phyloP scores from a whole-genome alignment of 2,113 vertebrate genomes.

The Calyptommatus sinebrachiatus region DNA sequence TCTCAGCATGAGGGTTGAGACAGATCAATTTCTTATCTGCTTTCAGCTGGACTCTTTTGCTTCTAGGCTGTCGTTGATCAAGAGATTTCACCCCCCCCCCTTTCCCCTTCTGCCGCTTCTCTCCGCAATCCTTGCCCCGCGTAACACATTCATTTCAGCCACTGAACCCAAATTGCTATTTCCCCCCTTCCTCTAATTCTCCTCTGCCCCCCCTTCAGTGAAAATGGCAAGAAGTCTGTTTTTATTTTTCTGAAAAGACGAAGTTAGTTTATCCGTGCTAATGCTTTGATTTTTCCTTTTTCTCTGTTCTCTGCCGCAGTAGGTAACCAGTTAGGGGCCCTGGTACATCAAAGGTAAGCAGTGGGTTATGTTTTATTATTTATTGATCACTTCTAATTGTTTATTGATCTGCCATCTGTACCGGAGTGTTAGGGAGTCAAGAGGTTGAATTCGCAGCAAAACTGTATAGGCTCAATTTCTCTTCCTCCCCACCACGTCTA shows the following conservation, averaged over 20 bases:
- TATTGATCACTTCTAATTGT: conserved; percentile 87
- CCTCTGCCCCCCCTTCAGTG: conserved; percentile 1
- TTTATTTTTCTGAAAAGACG: conserved; percentile 59
- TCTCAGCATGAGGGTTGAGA: conserved; percentile 70
- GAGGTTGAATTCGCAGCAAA: conserved; percentile 71
- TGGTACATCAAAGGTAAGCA: conserved; percentile 99
- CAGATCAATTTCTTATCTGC: conserved; percentile 76
- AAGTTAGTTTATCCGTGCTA: conserved; percentile 82
- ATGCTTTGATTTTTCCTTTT: conserved; percentile 75
- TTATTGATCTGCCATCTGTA: conserved; percentile 87
- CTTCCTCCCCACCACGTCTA: neutral
- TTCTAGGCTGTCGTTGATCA: conserved; percentile 71
- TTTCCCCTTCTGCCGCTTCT: conserved; percentile 15
- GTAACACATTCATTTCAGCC: conserved; percentile 73
- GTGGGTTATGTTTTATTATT: conserved; percentile 86
- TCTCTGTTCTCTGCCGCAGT: conserved; percentile 81
- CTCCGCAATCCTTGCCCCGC: conserved; percentile 74
- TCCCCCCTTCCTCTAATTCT: conserved; percentile 43
- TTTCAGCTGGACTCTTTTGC: conserved; percentile 79
- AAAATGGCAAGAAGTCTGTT: conserved; percentile 70
- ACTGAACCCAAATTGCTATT: conserved; percentile 74
- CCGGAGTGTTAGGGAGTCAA: conserved; percentile 73
- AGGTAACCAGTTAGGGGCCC: conserved; percentile 93
- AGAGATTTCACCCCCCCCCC: conserved; percentile 29
- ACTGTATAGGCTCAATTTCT: conserved; percentile 57